Evolutionary conservation across 2,113 vertebrate genomes (phyloP), one percentile per base, ranked within the genome.

Genomic region (Antennarius striatus): DNA sequence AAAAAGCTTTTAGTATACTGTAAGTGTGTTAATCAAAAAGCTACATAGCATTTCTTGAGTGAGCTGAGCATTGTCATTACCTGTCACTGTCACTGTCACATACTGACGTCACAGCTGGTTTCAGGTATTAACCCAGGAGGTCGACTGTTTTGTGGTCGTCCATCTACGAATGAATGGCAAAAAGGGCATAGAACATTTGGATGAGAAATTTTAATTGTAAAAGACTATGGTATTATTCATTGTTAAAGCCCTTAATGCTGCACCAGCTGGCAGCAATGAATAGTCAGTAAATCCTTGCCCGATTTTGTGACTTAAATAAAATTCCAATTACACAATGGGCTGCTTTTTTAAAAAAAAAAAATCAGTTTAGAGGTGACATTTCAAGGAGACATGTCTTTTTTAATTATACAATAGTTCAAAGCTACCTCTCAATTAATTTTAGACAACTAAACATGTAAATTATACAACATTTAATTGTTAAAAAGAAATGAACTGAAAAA

Each of bases 241-340:
- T 65, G 11, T 57, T n/a, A 60, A 75, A 63, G 30, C 63, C 40
- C 13, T 55, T 73, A 45, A 79, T 73, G 49, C 60, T 42, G 43
- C 60, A 67, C 43, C 50, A 71, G 61, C 49, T 77, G 62, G 17
- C 28, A 61, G 17, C 14, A 28, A 12, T 15, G 49, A 40, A 68
- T 52, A 56, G 62, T 39, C 10, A 68, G 43, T 50, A 65, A 62
- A 59, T 43, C 47, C 60, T 53, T 17, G 46, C 43, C n/a, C 4
- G 6, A 56, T 64, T 68, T 71, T 59, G 16, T 54, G 55, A 55
- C 39, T 39, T 55, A 52, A 55, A 71, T 64, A 13, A 68, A 64
- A 59, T 64, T 63, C 5, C 43, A 45, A 63, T 40, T 15, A 29
- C 15, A 42, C 29, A 28, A 39, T 42, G 11, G 32, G 15, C 5